A percentile compares a stretch with the other conserved stretches of the same genome.
Conservation (phyloP, 2,113 vertebrate species). For the Pitta sordida region DNA sequence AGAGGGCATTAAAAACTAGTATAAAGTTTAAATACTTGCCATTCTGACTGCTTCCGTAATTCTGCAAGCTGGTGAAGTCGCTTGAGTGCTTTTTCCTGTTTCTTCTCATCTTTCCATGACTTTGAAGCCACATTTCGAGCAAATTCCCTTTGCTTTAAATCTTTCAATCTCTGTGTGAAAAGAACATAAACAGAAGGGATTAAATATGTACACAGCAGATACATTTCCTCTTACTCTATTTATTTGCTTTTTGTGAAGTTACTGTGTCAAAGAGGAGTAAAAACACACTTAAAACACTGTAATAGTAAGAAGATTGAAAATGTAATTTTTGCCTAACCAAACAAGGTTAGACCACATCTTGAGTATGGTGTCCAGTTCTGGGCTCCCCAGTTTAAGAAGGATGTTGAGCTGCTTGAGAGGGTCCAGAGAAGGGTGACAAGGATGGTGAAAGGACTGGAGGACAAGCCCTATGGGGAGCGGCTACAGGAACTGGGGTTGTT, state of each 20-base stretch:
- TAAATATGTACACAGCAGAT: background rate
- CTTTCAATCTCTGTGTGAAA: conserved; percentile 88
- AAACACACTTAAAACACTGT: background rate
- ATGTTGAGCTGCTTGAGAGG: no score
- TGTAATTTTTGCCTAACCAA: background rate
- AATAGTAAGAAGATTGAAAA: background rate
- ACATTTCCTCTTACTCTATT: background rate
- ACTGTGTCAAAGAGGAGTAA: background rate
- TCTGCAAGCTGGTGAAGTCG: conserved; percentile 92
- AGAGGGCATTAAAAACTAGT: background rate
- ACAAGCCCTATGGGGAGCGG: no score
- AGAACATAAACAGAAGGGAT: background rate
- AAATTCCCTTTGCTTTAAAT: conserved; percentile 97
- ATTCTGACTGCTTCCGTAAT: conserved; percentile 86
- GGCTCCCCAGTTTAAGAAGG: no score
- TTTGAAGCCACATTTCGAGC: conserved; percentile 97
- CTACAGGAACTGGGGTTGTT: no score
- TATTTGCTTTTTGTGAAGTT: background rate
- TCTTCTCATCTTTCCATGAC: conserved; percentile 98
- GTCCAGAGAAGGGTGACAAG: no score
- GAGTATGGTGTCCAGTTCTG: no score
- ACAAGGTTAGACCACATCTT: no score
- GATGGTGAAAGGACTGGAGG: no score
- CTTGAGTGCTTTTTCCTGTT: conserved; percentile 94
- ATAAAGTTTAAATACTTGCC: conserved; percentile 72